These are phyloP conservation scores for Chelon auratus DNA, from an alignment of 2,797 vertebrate species.

Conservation along the genomic window DNA sequence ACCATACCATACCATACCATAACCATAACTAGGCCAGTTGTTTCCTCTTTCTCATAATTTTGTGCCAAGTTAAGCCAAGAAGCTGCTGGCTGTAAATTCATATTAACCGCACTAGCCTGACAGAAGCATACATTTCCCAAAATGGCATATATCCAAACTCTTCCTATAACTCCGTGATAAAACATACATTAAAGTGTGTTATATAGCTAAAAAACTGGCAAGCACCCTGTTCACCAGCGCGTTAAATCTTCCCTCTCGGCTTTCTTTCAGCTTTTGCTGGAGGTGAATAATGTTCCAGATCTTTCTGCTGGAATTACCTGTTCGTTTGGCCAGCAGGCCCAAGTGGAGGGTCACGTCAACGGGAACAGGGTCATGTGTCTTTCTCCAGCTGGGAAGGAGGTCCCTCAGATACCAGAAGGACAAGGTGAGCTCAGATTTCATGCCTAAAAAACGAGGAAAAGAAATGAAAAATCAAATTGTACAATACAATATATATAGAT, in stretches of 20 bases:
- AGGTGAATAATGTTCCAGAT: constrained; percentile 92
- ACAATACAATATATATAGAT: not conserved
- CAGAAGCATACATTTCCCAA: not conserved
- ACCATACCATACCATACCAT: no score
- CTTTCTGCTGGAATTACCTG: constrained; percentile 91
- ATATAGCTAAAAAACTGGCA: not conserved
- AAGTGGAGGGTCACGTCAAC: constrained; percentile 91
- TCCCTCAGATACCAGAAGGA: constrained; percentile 90
- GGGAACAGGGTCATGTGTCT: constrained; percentile 91
- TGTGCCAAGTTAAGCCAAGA: not conserved
- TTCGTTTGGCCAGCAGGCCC: constrained; percentile 90
- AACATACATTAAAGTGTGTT: not conserved
- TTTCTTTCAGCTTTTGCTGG: constrained; percentile 87
- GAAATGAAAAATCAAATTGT: not conserved
- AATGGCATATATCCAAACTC: not conserved
- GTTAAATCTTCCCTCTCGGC: not conserved
- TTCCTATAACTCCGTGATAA: not conserved
- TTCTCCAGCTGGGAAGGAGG: constrained; percentile 90
- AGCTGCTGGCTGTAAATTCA: not conserved
- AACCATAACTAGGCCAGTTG: no score
- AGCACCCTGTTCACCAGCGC: not conserved
- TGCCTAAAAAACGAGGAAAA: not conserved
- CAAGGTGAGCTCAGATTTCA: constrained; percentile 85
- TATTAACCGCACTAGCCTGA: not conserved
- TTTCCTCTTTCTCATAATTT: constrained; percentile 1